These are phyloP conservation scores for Drosophila kepulauana DNA, from an alignment of 1,140 invertebrate genomes.

Conservation along the genomic window DNA sequence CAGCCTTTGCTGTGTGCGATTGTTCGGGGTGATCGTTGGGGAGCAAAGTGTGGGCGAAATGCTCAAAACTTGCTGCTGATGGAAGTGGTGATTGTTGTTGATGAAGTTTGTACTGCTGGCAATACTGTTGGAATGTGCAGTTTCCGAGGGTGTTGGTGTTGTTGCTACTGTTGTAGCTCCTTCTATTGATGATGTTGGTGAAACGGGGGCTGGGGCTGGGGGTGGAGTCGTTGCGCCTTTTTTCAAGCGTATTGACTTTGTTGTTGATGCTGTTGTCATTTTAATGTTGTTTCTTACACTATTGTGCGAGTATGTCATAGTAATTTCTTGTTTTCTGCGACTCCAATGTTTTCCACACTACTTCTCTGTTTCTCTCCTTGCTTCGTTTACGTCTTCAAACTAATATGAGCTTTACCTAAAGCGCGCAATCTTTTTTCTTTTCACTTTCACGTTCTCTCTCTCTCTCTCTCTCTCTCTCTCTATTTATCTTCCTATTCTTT, in stretches of 20 bases:
- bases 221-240: conserved; percentile 65
- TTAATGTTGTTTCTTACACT: conserved; percentile 84
- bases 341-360: conserved; percentile 32
- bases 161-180: conserved; percentile 55
- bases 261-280: conserved; percentile 84
- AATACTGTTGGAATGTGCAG: conserved; percentile 85
- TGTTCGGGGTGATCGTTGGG: conserved; percentile 47
- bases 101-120: conserved; percentile 83
- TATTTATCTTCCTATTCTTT: conserved; percentile 19
- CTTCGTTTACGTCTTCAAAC: conserved; percentile 15
- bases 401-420: conserved; percentile 34
- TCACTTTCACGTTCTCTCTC: conserved; percentile 15
- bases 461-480: conserved; percentile 33
- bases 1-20: conserved; percentile 61
- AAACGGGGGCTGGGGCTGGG: conserved; percentile 38
- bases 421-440: conserved; percentile 9
- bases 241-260: conserved; percentile 82
- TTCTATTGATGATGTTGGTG: conserved; percentile 53
- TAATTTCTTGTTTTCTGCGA: conserved; percentile 70
- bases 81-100: conserved; percentile 64
- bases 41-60: conserved; percentile 64
- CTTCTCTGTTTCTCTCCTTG: conserved; percentile 6
- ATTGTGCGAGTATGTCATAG: conserved; percentile 85
- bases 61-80: conserved; percentile 67
- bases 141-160: conserved; percentile 70